Evolutionary conservation across 1,140 invertebrate genomes (phyloP).

Genomic region (Riptortus pedestris): DNA sequence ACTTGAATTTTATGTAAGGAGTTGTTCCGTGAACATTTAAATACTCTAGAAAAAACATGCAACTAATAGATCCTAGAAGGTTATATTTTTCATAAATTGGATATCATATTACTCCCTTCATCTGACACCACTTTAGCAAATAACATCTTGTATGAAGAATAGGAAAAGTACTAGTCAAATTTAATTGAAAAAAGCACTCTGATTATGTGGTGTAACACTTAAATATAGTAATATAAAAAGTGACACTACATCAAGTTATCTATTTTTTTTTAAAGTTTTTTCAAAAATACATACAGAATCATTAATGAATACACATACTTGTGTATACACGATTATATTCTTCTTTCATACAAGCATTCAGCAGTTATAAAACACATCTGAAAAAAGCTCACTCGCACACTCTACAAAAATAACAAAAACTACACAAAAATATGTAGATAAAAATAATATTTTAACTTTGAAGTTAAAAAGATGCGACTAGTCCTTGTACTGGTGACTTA

Average conservation of each 20-base stretch:
- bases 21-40: too few species aligned
- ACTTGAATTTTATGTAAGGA: too few species aligned
- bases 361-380: slow-evolving; percentile 18
- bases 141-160: slow-evolving; percentile 5
- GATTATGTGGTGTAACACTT: slow-evolving; percentile 13
- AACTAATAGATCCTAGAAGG: slow-evolving; percentile 6
- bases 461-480: slow-evolving; percentile 22
- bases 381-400: slow-evolving; percentile 16
- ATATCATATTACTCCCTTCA: background rate
- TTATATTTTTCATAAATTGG: background rate
- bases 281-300: slow-evolving; percentile 22
- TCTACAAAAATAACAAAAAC: slow-evolving; percentile 21
- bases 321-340: slow-evolving; percentile 13
- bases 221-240: slow-evolving; percentile 8
- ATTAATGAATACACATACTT: slow-evolving; percentile 9
- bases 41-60: slow-evolving; percentile 8
- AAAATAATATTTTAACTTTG: slow-evolving; percentile 21
- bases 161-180: slow-evolving; percentile 11
- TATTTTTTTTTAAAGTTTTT: slow-evolving; percentile 22
- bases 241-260: slow-evolving; percentile 17
- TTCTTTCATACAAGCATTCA: slow-evolving; percentile 14
- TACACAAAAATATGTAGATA: slow-evolving; percentile 20
- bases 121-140: slow-evolving; percentile 14
- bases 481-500: slow-evolving; percentile 19
- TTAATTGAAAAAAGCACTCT: slow-evolving; percentile 18